Conservation (phyloP, 2,888 invertebrate species). For the Allolobophora icterica region DNA sequence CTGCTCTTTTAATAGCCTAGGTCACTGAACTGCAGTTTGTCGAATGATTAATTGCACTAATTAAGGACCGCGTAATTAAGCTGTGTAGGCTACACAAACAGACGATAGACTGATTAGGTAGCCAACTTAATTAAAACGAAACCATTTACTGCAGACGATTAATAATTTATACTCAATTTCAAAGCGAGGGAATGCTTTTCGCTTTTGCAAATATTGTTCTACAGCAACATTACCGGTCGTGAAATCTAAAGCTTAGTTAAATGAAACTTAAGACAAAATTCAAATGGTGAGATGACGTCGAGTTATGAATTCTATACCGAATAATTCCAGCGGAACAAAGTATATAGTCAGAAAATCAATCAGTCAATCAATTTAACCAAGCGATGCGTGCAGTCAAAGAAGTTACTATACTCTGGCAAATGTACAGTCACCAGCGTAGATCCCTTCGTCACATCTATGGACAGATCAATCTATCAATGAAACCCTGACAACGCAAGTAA, state of each 20-base stretch:
- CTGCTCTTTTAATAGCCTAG: not conserved
- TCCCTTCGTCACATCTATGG: not conserved
- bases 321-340: not conserved
- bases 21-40: not conserved
- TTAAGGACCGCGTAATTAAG: constrained; percentile 8
- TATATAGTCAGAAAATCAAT: not conserved
- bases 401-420: not conserved
- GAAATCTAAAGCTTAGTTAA: not conserved
- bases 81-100: not conserved
- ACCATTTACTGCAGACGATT: not conserved
- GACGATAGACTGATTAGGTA: not conserved
- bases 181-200: not conserved
- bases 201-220: not conserved
- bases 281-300: not conserved
- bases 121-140: not conserved
- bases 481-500: not conserved
- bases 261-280: not conserved
- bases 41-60: not conserved
- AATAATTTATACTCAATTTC: not conserved
- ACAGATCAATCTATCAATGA: not conserved
- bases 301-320: not conserved
- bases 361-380: not conserved
- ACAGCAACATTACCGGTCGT: not conserved
- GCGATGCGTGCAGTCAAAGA: not conserved
- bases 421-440: not conserved